Evolutionary conservation across 2,888 invertebrate species (phyloP), one percentile per base, ranked within the genome.

Genomic region (Drosophila nr. medialis): DNA sequence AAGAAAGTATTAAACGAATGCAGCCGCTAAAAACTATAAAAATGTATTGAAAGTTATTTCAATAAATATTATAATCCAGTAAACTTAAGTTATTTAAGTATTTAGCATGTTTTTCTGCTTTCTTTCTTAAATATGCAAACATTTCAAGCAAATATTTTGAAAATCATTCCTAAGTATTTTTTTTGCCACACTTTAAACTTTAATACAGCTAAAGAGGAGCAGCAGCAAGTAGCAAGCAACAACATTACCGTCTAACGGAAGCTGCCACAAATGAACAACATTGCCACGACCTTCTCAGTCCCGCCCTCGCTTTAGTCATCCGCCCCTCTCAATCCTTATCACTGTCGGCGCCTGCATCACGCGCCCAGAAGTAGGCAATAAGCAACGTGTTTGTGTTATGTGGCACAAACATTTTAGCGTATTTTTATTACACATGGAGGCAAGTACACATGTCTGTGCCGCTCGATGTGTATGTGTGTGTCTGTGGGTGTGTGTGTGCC

Each of bases 361-460:
- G 82, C 74, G 68, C 83, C 67, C 63, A 67, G 60, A 81, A 89
- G 90, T 90, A 90, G 90, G 90, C 86, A 86, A 86, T 86, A 90
- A 89, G 89, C 90, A 79, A 61, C 73, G 87, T 86, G 86, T 86
- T 88, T 86, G 81, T 90, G 86, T 78, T 82, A 72, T 86, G 68
- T 77, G 87, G 79, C 65, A 81, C 89, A 89, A 90, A 90, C 89
- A 90, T 86, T 86, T 89, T 89, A 90, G 86, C 89, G 90, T 90
- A 86, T 89, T 86, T 86, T 86, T 89, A 90, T 86, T 90, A 86
- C 84, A 67, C 68, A 79, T 72, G 69, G 77, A 83, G 72, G 50
- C 61, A 72, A 70, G 61, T 68, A 71, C 56, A 55, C 53, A 53
- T 53, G 54, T 49, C 29, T 72, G 62, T 45, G 45, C 45, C 21